These are phyloP conservation scores for Staurois parvus DNA, from an alignment of 2,797 vertebrate genomes.

Conservation along the genomic window DNA sequence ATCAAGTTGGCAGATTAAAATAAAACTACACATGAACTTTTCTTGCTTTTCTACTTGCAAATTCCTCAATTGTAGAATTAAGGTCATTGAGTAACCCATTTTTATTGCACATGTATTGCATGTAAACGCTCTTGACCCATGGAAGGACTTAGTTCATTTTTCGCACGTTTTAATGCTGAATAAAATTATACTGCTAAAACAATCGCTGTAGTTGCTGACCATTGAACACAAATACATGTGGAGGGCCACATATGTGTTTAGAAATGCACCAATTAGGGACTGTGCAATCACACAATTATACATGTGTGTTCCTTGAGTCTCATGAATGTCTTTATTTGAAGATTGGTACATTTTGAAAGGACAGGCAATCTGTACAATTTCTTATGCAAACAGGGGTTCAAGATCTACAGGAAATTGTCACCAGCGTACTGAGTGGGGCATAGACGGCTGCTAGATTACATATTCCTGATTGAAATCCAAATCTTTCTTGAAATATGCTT, in stretches of 20 bases:
- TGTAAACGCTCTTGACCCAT: slow-evolving; percentile 5
- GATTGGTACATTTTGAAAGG: background rate
- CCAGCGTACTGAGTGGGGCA: background rate
- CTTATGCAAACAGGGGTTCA: slow-evolving; percentile 2
- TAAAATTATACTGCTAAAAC: no score
- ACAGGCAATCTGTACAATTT: slow-evolving; percentile 2
- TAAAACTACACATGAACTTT: slow-evolving; percentile 12
- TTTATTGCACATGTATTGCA: no score
- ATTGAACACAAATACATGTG: slow-evolving; percentile 17
- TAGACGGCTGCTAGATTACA: background rate
- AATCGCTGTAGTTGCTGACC: background rate
- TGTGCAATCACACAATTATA: background rate
- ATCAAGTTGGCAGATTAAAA: slow-evolving; percentile 5
- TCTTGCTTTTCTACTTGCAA: background rate
- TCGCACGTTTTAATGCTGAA: slow-evolving; percentile 15
- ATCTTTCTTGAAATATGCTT: no score
- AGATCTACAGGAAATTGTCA: no score
- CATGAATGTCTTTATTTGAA: slow-evolving; percentile 3
- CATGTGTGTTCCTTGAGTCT: slow-evolving; percentile 17
- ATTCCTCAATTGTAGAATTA: slow-evolving; percentile 1
- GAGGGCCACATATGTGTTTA: slow-evolving; percentile 24
- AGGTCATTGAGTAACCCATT: no score
- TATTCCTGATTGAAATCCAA: slow-evolving; percentile 20
- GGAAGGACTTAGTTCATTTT: background rate
- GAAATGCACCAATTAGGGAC: slow-evolving; percentile 9